Evolutionary conservation across 2,797 vertebrate species (phyloP).

Genomic region (Manis crassicaudata): DNA sequence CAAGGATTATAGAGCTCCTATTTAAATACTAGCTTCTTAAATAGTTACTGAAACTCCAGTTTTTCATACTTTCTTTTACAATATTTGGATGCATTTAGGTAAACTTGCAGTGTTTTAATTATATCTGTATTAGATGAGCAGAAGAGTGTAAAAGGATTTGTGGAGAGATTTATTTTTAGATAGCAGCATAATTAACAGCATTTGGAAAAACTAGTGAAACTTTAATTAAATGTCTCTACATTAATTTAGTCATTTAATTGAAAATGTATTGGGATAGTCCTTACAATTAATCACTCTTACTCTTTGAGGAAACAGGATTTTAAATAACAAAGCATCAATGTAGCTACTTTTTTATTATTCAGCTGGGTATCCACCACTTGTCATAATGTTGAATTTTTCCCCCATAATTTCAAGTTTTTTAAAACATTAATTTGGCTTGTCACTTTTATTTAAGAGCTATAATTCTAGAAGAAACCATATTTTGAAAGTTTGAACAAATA

Average conservation of each 20-base stretch:
- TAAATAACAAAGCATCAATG: constrained; percentile 72
- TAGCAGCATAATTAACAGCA: constrained; percentile 87
- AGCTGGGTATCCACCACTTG: constrained; percentile 63
- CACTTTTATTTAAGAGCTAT: constrained; percentile 61
- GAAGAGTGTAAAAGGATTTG: constrained; percentile 82
- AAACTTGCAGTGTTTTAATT: constrained; percentile 86
- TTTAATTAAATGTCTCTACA: constrained; percentile 88
- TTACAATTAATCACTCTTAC: constrained; percentile 82
- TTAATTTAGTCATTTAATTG: constrained; percentile 88
- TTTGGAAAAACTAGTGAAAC: constrained; percentile 85
- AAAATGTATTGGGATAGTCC: constrained; percentile 83
- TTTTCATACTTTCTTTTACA: constrained; percentile 67
- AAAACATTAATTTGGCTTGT: constrained; percentile 55
- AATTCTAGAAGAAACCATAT: constrained; percentile 10
- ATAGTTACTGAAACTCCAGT: constrained; percentile 50
- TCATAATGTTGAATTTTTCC: constrained; percentile 23
- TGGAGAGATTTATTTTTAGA: constrained; percentile 89
- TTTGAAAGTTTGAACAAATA: constrained; percentile 50
- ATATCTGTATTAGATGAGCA: constrained; percentile 85
- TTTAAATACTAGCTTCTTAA: constrained; percentile 77
- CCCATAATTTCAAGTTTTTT: constrained; percentile 18
- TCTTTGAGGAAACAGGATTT: constrained; percentile 74
- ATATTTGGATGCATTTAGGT: constrained; percentile 81
- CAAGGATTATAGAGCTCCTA: constrained; percentile 72
- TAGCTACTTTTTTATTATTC: constrained; percentile 73